These are phyloP conservation scores for Drosophila kurseongensis DNA, from an alignment of 1,140 invertebrate genomes.

Conservation along the genomic window DNA sequence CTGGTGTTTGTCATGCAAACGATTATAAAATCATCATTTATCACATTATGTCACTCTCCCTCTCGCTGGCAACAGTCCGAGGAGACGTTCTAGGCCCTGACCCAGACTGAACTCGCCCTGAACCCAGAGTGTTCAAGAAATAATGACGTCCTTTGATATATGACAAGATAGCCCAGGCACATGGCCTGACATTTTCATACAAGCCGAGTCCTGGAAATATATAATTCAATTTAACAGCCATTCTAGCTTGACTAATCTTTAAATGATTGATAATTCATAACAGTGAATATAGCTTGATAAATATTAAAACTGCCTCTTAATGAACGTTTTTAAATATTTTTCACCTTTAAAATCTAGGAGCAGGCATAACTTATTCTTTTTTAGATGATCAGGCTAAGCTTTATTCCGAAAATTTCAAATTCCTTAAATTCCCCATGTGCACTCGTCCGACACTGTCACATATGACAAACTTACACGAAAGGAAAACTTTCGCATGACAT, in stretches of 20 bases:
- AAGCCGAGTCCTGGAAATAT: conserved; percentile 5
- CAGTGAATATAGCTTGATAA: no score
- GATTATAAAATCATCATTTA: conserved; percentile 83
- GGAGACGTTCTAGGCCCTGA: conserved; percentile 35
- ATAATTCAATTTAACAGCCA: conserved; percentile 27
- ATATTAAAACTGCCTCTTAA: no score
- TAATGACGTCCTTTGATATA: conserved; percentile 65
- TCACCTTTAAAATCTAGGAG: no score
- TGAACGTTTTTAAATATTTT: no score
- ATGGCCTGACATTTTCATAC: conserved; percentile 46
- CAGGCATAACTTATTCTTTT: no score
- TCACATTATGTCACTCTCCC: conserved; percentile 71
- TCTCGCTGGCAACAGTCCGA: conserved; percentile 58
- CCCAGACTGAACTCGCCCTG: conserved; percentile 37
- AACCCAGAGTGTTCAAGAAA: conserved; percentile 39
- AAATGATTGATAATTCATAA: neutral
- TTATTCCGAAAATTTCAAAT: neutral
- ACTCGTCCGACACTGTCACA: conserved; percentile 21
- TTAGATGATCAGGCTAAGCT: neutral
- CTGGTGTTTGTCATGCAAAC: conserved; percentile 68
- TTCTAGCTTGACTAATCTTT: neutral
- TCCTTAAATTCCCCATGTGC: conserved; percentile 24
- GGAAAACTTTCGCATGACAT: conserved; percentile 42
- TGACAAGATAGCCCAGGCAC: conserved; percentile 23
- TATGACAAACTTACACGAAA: conserved; percentile 38